Evolutionary conservation across 2,888 invertebrate genomes (phyloP).

Genomic region (Macrophya alboannulata): DNA sequence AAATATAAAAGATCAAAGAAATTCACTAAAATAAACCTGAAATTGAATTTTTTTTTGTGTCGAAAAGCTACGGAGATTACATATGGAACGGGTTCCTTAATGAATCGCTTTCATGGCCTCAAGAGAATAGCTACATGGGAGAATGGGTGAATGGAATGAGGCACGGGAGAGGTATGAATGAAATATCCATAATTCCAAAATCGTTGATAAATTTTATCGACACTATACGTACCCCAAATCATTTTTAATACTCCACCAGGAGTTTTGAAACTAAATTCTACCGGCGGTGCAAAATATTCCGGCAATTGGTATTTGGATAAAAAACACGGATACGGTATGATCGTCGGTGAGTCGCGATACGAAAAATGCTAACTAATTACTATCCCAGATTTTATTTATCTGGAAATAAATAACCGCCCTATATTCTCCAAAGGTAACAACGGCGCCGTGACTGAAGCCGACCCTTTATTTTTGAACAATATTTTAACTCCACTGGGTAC

Average conservation of each 20-base stretch:
- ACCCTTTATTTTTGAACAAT: slow-evolving; percentile 82
- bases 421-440: slow-evolving; percentile 79
- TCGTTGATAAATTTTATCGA: neutral
- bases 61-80: slow-evolving; percentile 81
- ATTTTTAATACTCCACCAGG: slow-evolving; percentile 67
- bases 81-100: slow-evolving; percentile 83
- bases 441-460: slow-evolving; percentile 81
- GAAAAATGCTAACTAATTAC: neutral
- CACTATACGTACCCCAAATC: neutral
- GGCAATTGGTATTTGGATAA: slow-evolving; percentile 83
- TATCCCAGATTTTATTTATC: neutral
- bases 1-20: neutral
- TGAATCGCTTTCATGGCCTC: slow-evolving; percentile 81
- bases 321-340: slow-evolving; percentile 82
- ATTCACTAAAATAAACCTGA: too few relatives aligned
- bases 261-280: slow-evolving; percentile 80
- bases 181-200: neutral
- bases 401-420: slow-evolving; percentile 30
- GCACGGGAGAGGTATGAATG: slow-evolving; percentile 80
- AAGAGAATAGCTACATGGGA: slow-evolving; percentile 82
- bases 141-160: slow-evolving; percentile 82
- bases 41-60: neutral
- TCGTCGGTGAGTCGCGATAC: slow-evolving; percentile 64
- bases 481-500: slow-evolving; percentile 77
- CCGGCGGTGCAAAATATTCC: slow-evolving; percentile 82